phyloP scores from a whole-genome alignment of 1,140 invertebrate genomes.

The Trichonephila inaurata region DNA sequence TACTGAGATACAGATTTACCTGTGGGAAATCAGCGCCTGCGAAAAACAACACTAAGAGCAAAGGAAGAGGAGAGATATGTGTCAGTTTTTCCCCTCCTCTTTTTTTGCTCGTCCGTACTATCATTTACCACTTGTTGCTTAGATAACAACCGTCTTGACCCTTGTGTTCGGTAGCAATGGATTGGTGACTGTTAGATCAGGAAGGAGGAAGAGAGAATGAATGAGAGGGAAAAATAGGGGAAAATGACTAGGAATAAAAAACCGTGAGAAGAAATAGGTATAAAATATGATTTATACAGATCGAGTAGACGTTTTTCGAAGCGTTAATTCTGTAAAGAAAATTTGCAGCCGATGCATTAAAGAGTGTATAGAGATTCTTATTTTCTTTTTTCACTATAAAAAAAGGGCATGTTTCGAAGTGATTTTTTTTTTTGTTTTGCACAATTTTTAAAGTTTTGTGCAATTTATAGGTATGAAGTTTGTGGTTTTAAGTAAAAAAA shows the following conservation, averaged over 20 bases:
- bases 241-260: not conserved
- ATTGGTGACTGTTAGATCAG: not conserved
- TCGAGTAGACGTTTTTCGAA: not conserved
- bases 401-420: not conserved
- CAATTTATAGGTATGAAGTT: too few relatives aligned
- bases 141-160: not conserved
- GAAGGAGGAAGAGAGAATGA: too few relatives aligned
- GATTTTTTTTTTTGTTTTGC: not conserved
- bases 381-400: not conserved
- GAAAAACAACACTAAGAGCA: not conserved
- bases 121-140: conserved; percentile 63
- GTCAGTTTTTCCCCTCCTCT: conserved; percentile 6
- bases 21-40: conserved; percentile 50
- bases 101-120: not conserved
- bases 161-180: not conserved
- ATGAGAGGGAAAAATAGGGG: too few relatives aligned
- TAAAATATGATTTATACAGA: not conserved
- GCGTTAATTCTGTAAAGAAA: not conserved
- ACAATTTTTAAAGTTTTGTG: too few relatives aligned
- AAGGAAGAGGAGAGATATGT: not conserved
- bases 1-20: conserved; percentile 50
- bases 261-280: not conserved
- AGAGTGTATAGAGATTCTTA: not conserved
- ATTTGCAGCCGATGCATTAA: not conserved
- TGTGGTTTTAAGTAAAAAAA: too few relatives aligned